Evolutionary conservation across 2,797 vertebrate genomes (phyloP).

Genomic region (Anisognathus igniventris): DNA sequence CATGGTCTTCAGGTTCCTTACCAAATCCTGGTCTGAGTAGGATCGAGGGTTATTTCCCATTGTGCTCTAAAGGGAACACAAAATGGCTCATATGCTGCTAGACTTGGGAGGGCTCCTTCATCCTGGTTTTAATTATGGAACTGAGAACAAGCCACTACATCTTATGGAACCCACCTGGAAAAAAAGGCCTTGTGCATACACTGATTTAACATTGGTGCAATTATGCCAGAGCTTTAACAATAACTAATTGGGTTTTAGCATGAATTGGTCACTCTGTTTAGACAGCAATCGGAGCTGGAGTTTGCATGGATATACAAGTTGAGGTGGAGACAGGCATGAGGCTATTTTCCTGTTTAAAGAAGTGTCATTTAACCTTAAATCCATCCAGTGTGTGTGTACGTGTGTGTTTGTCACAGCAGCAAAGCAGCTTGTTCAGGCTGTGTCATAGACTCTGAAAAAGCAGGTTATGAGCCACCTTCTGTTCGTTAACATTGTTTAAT

Average conservation of each 20-base stretch:
- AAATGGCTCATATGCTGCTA: background rate
- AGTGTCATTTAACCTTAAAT: slow-evolving; percentile 20
- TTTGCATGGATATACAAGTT: background rate
- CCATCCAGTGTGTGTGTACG: slow-evolving; percentile 16
- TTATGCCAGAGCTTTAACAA: background rate
- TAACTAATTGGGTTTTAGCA: background rate
- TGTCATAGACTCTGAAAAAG: background rate
- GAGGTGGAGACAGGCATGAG: slow-evolving; percentile 27
- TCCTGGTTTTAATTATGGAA: slow-evolving; percentile 60
- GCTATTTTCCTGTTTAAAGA: slow-evolving; percentile 36
- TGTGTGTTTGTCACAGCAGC: slow-evolving; percentile 14
- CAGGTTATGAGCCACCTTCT: background rate
- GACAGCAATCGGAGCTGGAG: background rate
- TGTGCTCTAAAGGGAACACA: background rate
- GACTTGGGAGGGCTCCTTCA: slow-evolving; percentile 34
- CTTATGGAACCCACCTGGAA: background rate
- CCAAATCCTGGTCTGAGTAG: background rate
- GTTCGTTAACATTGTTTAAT: background rate
- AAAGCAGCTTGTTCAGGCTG: background rate
- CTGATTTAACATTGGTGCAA: background rate
- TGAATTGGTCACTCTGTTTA: background rate
- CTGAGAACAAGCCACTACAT: background rate
- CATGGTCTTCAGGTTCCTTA: background rate
- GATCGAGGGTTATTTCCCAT: background rate
- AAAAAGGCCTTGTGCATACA: background rate